These are phyloP conservation scores for Entomobrya multifasciata DNA, from an alignment of 2,888 invertebrate genomes.

Conservation along the genomic window DNA sequence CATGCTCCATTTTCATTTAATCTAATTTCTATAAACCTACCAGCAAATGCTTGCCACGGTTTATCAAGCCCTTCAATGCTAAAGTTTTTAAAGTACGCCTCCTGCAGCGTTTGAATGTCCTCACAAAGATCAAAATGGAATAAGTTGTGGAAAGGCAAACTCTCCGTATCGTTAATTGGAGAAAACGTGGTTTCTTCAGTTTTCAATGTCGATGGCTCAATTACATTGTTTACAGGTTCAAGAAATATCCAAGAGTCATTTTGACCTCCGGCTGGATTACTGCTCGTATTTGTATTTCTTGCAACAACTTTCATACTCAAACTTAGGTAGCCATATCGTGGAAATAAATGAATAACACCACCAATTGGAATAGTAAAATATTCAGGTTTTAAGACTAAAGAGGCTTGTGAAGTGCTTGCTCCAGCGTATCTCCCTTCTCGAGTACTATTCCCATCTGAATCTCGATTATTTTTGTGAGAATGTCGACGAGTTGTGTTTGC, in stretches of 20 bases:
- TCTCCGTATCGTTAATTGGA: conserved; percentile 22
- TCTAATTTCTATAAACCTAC: too few species aligned
- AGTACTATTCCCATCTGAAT: not conserved
- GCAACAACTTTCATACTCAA: conserved; percentile 87
- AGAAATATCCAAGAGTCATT: conserved; percentile 90
- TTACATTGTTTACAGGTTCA: conserved; percentile 87
- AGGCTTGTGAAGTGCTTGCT: not conserved
- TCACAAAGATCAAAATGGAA: conserved; percentile 97
- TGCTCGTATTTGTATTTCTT: conserved; percentile 11
- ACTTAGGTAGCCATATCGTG: conserved; percentile 86
- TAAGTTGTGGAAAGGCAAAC: conserved; percentile 83
- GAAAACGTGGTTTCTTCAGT: conserved; percentile 59
- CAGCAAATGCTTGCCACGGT: conserved; percentile 91
- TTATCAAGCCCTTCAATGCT: conserved; percentile 90
- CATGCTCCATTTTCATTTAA: too few species aligned
- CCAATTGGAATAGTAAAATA: conserved; percentile 82
- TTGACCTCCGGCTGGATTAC: not conserved
- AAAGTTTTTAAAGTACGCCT: conserved; percentile 94
- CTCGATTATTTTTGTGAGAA: not conserved
- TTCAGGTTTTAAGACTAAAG: conserved; percentile 29
- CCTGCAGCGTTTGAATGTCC: conserved; percentile 89
- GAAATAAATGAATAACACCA: conserved; percentile 91
- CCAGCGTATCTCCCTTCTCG: not conserved
- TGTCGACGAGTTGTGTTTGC: not conserved
- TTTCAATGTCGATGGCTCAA: conserved; percentile 80